Evolutionary conservation across 2,888 invertebrate genomes (phyloP).

Genomic region (Trachelus stipa): DNA sequence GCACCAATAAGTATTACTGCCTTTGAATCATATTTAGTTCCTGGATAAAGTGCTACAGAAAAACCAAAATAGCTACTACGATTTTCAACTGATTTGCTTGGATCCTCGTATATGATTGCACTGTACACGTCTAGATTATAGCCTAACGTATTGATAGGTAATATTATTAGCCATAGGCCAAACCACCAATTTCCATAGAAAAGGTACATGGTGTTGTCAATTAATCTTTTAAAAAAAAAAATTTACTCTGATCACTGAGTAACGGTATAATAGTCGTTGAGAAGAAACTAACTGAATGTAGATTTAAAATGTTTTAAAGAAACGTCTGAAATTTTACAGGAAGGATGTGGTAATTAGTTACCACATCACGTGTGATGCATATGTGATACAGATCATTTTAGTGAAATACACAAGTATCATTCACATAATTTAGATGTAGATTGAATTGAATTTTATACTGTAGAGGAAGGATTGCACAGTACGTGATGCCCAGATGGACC

Average conservation of each 20-base stretch:
- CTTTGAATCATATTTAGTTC: constrained; percentile 23
- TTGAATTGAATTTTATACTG: not conserved
- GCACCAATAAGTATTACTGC: constrained; percentile 57
- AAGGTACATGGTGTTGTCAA: not conserved
- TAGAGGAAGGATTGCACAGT: not conserved
- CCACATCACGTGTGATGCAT: constrained; percentile 33
- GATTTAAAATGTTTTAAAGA: constrained; percentile 16
- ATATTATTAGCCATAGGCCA: constrained; percentile 47
- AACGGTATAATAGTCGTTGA: not conserved
- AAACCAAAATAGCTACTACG: constrained; percentile 60
- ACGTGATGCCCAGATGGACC: not conserved
- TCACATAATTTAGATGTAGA: not conserved
- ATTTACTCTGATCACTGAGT: constrained; percentile 12
- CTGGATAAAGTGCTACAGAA: constrained; percentile 52
- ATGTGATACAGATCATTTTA: not conserved
- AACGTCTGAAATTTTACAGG: constrained; percentile 22
- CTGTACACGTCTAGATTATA: constrained; percentile 38
- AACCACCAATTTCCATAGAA: not conserved
- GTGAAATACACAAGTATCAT: not conserved
- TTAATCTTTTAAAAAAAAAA: not conserved
- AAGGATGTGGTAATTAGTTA: constrained; percentile 43
- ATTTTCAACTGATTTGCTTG: constrained; percentile 22
- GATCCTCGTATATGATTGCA: constrained; percentile 50
- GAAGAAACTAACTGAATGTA: not conserved
- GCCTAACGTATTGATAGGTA: not conserved